Evolutionary conservation across 2,113 vertebrate species (phyloP).

Genomic region (Pterocles orientalis): DNA sequence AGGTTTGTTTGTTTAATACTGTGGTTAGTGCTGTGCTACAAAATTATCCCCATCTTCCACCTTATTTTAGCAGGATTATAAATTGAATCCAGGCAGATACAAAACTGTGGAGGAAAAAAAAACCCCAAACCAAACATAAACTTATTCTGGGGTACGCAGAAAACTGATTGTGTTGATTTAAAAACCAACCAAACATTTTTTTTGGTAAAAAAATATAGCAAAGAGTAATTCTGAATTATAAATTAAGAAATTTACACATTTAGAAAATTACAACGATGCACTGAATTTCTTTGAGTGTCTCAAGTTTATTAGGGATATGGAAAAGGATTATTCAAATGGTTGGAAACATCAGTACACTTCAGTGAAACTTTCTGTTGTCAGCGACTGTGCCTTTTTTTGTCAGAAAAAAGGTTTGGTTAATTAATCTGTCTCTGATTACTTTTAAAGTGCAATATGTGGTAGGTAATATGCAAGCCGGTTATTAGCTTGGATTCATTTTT

Average conservation of each 20-base stretch:
- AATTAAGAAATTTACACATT: neutral
- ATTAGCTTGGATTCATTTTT: constrained; percentile 46
- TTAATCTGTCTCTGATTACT: constrained; percentile 28
- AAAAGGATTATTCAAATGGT: neutral
- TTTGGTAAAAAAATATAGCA: neutral
- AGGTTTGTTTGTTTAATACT: neutral
- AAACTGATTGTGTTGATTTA: neutral
- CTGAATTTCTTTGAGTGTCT: neutral
- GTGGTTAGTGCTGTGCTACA: neutral
- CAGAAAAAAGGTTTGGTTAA: constrained; percentile 18
- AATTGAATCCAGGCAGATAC: neutral
- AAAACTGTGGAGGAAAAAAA: neutral
- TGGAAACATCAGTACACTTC: neutral
- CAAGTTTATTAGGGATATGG: neutral
- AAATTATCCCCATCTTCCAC: neutral
- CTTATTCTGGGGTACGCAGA: neutral
- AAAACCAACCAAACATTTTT: neutral
- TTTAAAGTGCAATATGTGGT: constrained; percentile 33
- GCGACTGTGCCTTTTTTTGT: fast-evolving
- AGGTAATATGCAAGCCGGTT: constrained; percentile 35
- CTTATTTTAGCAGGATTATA: neutral
- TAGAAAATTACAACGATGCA: neutral
- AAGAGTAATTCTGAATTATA: neutral
- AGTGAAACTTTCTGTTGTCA: neutral
- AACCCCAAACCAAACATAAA: neutral